phyloP scores from a whole-genome alignment of 1,140 invertebrate genomes.

The Vanessa atalanta region DNA sequence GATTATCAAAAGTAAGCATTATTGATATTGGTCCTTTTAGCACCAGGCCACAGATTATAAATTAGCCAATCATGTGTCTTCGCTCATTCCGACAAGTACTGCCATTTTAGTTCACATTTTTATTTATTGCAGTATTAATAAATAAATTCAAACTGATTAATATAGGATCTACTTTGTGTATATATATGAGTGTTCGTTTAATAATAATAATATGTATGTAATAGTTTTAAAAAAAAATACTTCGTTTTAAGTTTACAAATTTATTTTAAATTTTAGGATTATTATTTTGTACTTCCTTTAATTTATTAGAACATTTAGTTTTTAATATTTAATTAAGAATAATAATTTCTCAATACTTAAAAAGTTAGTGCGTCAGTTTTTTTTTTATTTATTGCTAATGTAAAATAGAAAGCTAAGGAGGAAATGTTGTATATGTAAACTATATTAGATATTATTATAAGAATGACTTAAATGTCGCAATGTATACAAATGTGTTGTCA shows the following conservation, averaged over 20 bases:
- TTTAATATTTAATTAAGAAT: constrained; percentile 9
- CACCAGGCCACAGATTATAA: neutral
- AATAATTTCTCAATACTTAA: constrained; percentile 14
- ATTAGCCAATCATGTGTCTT: constrained; percentile 16
- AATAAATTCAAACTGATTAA: constrained; percentile 13
- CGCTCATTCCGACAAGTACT: constrained; percentile 46
- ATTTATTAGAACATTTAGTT: constrained; percentile 25
- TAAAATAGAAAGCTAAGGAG: neutral
- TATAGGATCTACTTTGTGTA: constrained; percentile 24
- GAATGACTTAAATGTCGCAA: neutral
- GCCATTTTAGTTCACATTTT: constrained; percentile 39
- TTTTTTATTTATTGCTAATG: constrained; percentile 1
- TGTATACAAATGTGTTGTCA: constrained; percentile 3
- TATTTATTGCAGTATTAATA: constrained; percentile 40
- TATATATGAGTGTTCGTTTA: constrained; percentile 13
- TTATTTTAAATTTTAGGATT: constrained; percentile 22
- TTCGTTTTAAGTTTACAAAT: constrained; percentile 15
- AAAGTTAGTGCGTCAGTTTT: neutral
- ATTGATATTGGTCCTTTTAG: too few species aligned
- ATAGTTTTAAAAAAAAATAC: constrained; percentile 3
- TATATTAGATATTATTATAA: neutral
- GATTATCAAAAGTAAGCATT: too few species aligned
- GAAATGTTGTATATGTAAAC: neutral
- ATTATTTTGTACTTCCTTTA: constrained; percentile 16
- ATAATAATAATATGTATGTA: neutral